Evolutionary conservation across 2,888 invertebrate genomes (phyloP), one percentile per base, ranked within the genome.

Genomic region (Habroteleia sp.): DNA sequence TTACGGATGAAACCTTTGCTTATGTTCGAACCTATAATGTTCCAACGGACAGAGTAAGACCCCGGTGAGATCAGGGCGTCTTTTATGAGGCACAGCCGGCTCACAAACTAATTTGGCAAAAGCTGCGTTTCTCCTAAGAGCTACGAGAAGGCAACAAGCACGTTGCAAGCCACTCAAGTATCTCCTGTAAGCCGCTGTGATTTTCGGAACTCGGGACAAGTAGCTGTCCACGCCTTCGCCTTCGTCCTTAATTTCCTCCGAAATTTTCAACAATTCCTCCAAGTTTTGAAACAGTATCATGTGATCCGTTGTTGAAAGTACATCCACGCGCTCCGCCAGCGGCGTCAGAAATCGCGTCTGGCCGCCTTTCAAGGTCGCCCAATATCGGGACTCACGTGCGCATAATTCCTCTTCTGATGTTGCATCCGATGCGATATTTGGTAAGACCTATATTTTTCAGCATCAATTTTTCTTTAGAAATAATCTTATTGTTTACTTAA

Each of bases 1-100:
- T n/a, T n/a, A n/a, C n/a, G n/a, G n/a, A n/a, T n/a, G n/a, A n/a
- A n/a, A n/a, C n/a, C n/a, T n/a, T n/a, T n/a, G n/a, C n/a, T n/a
- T n/a, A n/a, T 13, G 13, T 8, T 42, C 60, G 3, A 74, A 88
- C 80, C 94, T 91, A 84, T 92, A 93, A 90, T 96, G 96, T 88
- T 96, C 95, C 79, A 96, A 88, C 0, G 96, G 96, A 83, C 95
- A 94, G 87, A 96, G 94, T 72, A 96, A 92, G 78, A 96, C 92
- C 7, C 95, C 93, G 6, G 96, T 96, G 76, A 96, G 92, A 86
- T 96, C 96, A 7, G 96, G 96, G 77, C 94, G 92, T 87, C 94
- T 91, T 77, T 84, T 85, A 14, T 94, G 91, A 1, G 96, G 95
- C 80, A 96, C 94, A 8, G 94, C 92, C 1, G 96, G 96, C 82